Evolutionary conservation across 2,113 vertebrate genomes (phyloP), one percentile per base, ranked within the genome.

Genomic region (Apodemus sylvaticus): DNA sequence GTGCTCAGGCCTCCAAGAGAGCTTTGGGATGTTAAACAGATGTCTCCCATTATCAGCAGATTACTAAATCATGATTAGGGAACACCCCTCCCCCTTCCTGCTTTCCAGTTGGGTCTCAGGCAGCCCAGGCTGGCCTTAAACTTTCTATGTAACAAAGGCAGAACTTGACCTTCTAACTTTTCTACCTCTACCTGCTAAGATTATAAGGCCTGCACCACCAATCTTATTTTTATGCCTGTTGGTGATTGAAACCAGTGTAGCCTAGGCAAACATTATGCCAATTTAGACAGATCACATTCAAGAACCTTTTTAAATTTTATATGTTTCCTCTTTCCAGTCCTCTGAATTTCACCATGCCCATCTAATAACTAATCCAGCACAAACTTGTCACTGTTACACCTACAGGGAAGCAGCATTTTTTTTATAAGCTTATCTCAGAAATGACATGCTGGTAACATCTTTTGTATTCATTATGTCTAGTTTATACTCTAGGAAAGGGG

Each of bases 361-460:
- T 45, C 39, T 26, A 78, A 55, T 53, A 78, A 62, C 60, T 31
- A 58, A 1, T 48, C 36, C 19, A 31, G 13, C 13, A 13, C 90
- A 5, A 26, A 95, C 26, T 53, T 93, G 19, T 70, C 29, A 26
- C 36, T 51, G 60, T 89, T 45, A 73, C 4, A 70, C 1, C 34
- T 20, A 89, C 22, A 81, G 1, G 22, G n/a, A 87, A 82, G 36
- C 12, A 78, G 20, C 24, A 58, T 4, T 60, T 29, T 86, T 95
- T 89, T 26, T 73, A 86, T 42, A 89, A 86, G 29, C 64, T 94
- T 68, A 34, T 94, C 66, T 93, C 19, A 0, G 64, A 94, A 94
- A 48, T 55, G 62, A 93, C 51, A 79, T 19, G 29, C 2, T 55
- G 39, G 48, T 29, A 62, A 13, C 31, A 58, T 83, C 42, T 86